Percentiles rank a stretch among this genome's conserved stretches.
phyloP scores from a whole-genome alignment of 2,113 vertebrate species.

The Oryzias curvinotus region DNA sequence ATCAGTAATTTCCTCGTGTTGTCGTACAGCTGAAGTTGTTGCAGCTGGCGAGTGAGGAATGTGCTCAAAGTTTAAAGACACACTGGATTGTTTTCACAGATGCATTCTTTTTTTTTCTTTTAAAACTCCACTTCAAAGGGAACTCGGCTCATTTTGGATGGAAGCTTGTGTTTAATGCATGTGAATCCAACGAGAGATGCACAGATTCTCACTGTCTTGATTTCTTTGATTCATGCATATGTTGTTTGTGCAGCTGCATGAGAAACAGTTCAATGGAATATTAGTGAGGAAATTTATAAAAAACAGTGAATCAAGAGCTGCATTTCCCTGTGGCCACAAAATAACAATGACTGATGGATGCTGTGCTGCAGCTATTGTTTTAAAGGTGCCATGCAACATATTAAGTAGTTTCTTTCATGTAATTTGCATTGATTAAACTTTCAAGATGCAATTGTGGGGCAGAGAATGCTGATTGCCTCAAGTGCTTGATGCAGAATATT shows the following conservation, averaged over 20 bases:
- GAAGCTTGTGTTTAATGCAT: constrained; percentile 64
- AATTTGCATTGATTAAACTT: constrained; percentile 79
- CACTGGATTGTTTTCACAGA: constrained; percentile 93
- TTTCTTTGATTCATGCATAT: constrained; percentile 9
- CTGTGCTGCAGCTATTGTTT: constrained; percentile 21
- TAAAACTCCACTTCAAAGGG: constrained; percentile 84
- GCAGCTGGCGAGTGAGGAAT: constrained; percentile 86
- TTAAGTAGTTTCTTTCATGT: constrained; percentile 54
- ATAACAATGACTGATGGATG: constrained; percentile 15
- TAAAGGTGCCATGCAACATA: constrained; percentile 47
- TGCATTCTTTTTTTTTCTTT: constrained; percentile 78
- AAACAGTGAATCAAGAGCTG: constrained; percentile 3
- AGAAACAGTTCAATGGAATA: not conserved
- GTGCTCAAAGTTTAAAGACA: constrained; percentile 88
- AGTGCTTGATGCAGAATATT: constrained; percentile 62
- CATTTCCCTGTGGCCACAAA: constrained; percentile 14
- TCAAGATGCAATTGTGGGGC: constrained; percentile 59
- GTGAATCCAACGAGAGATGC: constrained; percentile 49
- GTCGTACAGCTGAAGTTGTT: constrained; percentile 79
- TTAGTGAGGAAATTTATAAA: not conserved
- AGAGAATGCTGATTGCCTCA: constrained; percentile 65
- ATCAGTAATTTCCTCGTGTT: constrained; percentile 56
- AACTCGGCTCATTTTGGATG: constrained; percentile 68
- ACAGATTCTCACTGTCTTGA: constrained; percentile 5
- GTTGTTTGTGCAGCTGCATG: constrained; percentile 19